These are phyloP conservation scores for Saturnia japonica DNA, from an alignment of 2,888 invertebrate species.

Conservation along the genomic window DNA sequence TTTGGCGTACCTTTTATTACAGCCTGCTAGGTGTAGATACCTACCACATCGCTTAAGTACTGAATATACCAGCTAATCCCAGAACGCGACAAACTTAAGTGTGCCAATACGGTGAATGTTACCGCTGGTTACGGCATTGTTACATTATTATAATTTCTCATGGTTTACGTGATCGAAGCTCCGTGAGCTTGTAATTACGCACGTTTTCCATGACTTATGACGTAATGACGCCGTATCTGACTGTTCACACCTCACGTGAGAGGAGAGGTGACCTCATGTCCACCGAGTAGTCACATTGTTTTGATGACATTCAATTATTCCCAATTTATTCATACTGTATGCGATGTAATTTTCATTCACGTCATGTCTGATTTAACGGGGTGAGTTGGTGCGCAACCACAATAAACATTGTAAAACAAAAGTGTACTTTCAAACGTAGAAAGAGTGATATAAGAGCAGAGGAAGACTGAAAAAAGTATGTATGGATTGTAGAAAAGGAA, in stretches of 20 bases:
- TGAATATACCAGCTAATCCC: too few species aligned
- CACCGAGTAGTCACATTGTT: not conserved
- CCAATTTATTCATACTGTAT: not conserved
- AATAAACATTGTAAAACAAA: not conserved
- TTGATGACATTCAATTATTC: not conserved
- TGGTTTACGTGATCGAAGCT: not conserved
- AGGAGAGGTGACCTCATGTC: not conserved
- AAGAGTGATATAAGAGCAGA: too few species aligned
- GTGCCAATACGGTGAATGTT: too few species aligned
- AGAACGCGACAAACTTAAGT: too few species aligned
- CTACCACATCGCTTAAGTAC: too few species aligned
- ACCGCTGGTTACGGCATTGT: too few species aligned
- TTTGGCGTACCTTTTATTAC: too few species aligned
- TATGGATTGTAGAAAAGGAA: too few species aligned
- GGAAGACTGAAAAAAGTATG: too few species aligned
- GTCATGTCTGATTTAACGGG: not conserved
- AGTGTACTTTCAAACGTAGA: too few species aligned
- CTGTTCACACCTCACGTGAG: slow-evolving; percentile 4
- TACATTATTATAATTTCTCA: not conserved
- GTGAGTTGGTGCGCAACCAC: not conserved
- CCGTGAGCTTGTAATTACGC: not conserved
- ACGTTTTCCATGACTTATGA: not conserved
- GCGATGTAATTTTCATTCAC: not conserved
- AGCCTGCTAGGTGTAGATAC: too few species aligned
- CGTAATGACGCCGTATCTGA: not conserved